A percentile compares a stretch with the other conserved stretches of the same genome.
Conservation (phyloP, 2,797 vertebrate genomes). For the Semotilus atromaculatus region DNA sequence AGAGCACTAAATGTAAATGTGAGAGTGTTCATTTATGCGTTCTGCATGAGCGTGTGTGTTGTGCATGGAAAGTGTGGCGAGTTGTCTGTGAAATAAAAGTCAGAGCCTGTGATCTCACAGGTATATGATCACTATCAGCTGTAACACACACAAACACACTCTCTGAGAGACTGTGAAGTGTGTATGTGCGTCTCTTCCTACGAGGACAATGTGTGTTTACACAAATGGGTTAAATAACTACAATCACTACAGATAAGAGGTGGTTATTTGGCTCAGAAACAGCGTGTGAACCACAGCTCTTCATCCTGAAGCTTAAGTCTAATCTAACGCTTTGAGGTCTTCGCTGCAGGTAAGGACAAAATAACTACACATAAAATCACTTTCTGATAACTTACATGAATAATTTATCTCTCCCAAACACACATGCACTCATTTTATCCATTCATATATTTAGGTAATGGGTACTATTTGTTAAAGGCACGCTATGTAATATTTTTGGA, state of each 20-base stretch:
- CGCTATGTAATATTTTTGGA: no score
- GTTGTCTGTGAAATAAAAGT: conserved; percentile 76
- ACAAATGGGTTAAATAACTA: conserved; percentile 53
- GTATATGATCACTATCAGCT: conserved; percentile 33
- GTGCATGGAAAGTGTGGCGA: conserved; percentile 56
- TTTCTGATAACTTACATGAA: conserved; percentile 13
- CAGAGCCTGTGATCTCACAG: conserved; percentile 73
- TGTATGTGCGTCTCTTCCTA: conserved; percentile 29
- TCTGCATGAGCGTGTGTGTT: not conserved
- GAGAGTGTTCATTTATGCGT: conserved; percentile 59
- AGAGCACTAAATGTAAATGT: conserved; percentile 77
- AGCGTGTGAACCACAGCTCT: conserved; percentile 19
- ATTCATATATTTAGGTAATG: no score
- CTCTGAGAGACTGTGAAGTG: not conserved
- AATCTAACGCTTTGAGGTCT: conserved; percentile 1
- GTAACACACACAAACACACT: conserved; percentile 34
- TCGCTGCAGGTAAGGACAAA: conserved; percentile 24
- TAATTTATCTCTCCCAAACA: not conserved
- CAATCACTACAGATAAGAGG: conserved; percentile 52
- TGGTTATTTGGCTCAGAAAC: conserved; percentile 38
- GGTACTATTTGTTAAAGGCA: no score
- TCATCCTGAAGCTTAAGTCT: conserved; percentile 32
- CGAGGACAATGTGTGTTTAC: conserved; percentile 25
- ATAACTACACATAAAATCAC: conserved; percentile 39
- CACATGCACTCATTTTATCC: not conserved